Percentiles rank a stretch among this genome's conserved stretches.
These are phyloP conservation scores for Drosophila kurseongensis DNA, from an alignment of 1,140 invertebrate species.

Conservation along the genomic window DNA sequence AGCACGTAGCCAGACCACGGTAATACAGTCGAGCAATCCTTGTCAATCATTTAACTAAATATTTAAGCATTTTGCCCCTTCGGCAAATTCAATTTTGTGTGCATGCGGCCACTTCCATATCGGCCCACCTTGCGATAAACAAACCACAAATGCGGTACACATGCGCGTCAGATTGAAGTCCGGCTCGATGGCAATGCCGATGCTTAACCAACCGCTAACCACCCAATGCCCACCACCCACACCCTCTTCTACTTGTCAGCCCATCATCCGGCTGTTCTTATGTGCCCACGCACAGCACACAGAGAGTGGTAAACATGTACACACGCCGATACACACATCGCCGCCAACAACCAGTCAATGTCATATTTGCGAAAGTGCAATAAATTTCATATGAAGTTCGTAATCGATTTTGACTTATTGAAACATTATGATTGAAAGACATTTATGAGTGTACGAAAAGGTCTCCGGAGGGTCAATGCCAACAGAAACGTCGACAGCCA, in stretches of 20 bases:
- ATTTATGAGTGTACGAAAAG: conserved; percentile 81
- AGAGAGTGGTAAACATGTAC: conserved; percentile 18
- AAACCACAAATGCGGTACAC: conserved; percentile 67
- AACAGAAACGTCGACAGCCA: conserved; percentile 73
- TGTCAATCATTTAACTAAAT: conserved; percentile 73
- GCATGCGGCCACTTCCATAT: conserved; percentile 15
- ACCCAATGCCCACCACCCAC: background rate
- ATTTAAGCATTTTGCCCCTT: conserved; percentile 60
- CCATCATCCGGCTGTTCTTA: conserved; percentile 3
- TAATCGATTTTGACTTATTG: conserved; percentile 84
- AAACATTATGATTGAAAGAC: conserved; percentile 84
- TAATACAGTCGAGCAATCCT: conserved; percentile 28
- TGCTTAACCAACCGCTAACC: conserved; percentile 3
- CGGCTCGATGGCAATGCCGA: conserved; percentile 9
- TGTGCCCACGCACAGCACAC: conserved; percentile 12
- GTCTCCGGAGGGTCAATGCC: conserved; percentile 80
- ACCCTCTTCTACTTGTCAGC: background rate
- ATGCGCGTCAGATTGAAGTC: conserved; percentile 56
- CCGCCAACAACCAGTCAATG: conserved; percentile 57
- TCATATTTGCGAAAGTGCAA: conserved; percentile 83
- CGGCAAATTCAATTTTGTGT: conserved; percentile 64
- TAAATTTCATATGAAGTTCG: conserved; percentile 84
- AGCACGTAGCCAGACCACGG: conserved; percentile 7
- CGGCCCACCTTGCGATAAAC: conserved; percentile 45
- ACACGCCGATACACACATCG: conserved; percentile 4